A percentile compares a stretch with the other conserved stretches of the same genome.
These are phyloP conservation scores for Drosophila arawakana DNA, from an alignment of 1,140 invertebrate species.

Conservation along the genomic window DNA sequence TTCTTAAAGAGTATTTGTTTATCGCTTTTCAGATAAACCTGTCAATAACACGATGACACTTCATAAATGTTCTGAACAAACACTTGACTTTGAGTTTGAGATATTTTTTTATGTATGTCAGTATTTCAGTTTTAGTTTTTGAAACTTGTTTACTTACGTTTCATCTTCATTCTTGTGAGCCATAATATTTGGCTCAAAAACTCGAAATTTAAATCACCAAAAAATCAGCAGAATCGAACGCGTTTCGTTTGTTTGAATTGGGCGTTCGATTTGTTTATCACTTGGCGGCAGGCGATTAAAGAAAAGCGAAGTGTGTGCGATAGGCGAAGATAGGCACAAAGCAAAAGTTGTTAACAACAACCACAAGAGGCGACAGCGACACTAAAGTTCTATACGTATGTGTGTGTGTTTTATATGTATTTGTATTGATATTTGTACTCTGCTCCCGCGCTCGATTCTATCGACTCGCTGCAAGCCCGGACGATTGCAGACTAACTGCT, in stretches of 20 bases:
- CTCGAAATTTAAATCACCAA: slow-evolving; percentile 10
- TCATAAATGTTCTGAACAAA: slow-evolving; percentile 6
- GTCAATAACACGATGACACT: slow-evolving; percentile 17
- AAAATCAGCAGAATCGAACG: slow-evolving; percentile 20
- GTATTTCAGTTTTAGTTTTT: slow-evolving; percentile 10
- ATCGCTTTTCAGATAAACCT: slow-evolving; percentile 13
- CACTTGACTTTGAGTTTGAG: not conserved
- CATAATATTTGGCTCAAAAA: slow-evolving; percentile 45
- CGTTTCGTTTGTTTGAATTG: slow-evolving; percentile 27
- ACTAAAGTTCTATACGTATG: slow-evolving; percentile 10
- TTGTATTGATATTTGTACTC: not conserved
- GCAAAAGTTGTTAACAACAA: slow-evolving; percentile 8
- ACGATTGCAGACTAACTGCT: slow-evolving; percentile 77
- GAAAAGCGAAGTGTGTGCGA: slow-evolving; percentile 37
- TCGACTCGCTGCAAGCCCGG: slow-evolving; percentile 67
- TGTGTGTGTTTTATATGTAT: not conserved
- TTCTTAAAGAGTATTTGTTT: slow-evolving; percentile 10
- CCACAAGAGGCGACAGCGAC: not conserved
- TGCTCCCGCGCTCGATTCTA: slow-evolving; percentile 26
- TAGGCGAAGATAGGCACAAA: slow-evolving; percentile 35
- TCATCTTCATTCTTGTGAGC: slow-evolving; percentile 58
- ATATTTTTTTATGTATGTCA: not conserved
- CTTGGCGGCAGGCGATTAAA: slow-evolving; percentile 27
- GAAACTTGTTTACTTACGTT: slow-evolving; percentile 59
- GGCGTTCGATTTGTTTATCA: slow-evolving; percentile 47